Conservation (phyloP, 64 coral and sea anemone species). For the Porites australiensis region DNA sequence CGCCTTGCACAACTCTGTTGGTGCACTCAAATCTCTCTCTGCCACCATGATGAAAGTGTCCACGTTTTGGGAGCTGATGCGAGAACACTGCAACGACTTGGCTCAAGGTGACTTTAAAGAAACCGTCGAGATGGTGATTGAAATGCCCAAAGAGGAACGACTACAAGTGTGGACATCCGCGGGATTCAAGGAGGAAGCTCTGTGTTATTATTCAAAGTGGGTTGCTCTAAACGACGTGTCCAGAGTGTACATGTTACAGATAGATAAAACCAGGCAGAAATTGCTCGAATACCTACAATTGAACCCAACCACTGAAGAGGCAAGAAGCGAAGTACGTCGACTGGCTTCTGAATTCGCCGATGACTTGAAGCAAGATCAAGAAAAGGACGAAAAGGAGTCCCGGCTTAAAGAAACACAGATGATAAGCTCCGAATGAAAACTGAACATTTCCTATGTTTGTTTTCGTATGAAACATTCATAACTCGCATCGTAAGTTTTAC, state of each 20-base stretch:
- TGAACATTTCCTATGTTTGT: no score
- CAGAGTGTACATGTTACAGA: constrained; percentile 64
- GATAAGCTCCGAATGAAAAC: no score
- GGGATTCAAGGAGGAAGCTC: constrained; percentile 38
- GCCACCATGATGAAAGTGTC: constrained; percentile 76
- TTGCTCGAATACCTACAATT: constrained; percentile 32
- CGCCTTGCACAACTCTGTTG: constrained; percentile 72
- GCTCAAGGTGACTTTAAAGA: background rate
- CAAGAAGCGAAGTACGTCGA: constrained; percentile 27
- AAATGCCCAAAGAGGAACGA: constrained; percentile 36
- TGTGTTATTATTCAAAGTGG: constrained; percentile 65
- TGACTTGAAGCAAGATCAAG: constrained; percentile 33
- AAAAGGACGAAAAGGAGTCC: no score
- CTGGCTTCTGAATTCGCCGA: constrained; percentile 38
- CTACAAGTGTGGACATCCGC: constrained; percentile 50
- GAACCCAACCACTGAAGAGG: constrained; percentile 61
- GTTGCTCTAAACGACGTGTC: constrained; percentile 74
- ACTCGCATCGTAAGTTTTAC: no score
- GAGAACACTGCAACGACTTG: constrained; percentile 9
- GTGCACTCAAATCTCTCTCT: constrained; percentile 63
- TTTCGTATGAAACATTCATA: no score
- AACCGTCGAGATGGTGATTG: constrained; percentile 21
- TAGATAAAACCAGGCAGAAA: constrained; percentile 54
- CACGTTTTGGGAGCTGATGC: constrained; percentile 61
- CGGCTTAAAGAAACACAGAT: constrained; percentile 16